phyloP scores from a whole-genome alignment of 2,797 vertebrate species.

The Lepidocolaptes lacrymiger region DNA sequence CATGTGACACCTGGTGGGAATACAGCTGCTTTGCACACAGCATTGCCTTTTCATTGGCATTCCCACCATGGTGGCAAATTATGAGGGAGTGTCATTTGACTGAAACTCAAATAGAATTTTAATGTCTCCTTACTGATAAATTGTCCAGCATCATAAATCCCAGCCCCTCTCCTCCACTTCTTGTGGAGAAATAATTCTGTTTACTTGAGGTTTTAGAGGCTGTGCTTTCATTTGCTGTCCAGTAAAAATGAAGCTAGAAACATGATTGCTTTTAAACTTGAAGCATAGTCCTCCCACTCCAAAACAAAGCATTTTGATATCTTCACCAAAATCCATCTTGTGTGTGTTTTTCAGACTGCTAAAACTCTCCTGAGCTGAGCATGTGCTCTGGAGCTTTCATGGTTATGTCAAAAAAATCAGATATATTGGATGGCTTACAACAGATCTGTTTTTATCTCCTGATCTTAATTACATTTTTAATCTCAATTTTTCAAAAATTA shows the following conservation, averaged over 20 bases:
- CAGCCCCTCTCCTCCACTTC: background rate
- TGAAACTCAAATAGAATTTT: background rate
- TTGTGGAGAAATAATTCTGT: background rate
- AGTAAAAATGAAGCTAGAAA: background rate
- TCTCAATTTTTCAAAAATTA: background rate
- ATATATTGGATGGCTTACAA: background rate
- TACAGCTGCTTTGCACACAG: background rate
- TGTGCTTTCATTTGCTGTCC: background rate
- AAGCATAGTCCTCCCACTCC: background rate
- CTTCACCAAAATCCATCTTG: background rate
- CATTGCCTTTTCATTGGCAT: background rate
- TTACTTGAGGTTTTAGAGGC: background rate
- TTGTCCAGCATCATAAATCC: rapidly evolving
- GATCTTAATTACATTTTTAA: background rate
- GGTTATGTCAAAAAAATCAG: background rate
- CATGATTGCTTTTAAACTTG: background rate
- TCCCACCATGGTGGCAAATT: background rate
- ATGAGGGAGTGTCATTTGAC: background rate
- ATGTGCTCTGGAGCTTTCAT: background rate
- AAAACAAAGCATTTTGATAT: background rate
- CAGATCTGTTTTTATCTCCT: background rate
- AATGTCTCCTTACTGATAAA: background rate
- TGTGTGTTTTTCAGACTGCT: background rate
- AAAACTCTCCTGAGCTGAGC: background rate
- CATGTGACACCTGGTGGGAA: background rate